Conservation (phyloP, 2,888 invertebrate species). For the Onthophagus sagittarius region DNA sequence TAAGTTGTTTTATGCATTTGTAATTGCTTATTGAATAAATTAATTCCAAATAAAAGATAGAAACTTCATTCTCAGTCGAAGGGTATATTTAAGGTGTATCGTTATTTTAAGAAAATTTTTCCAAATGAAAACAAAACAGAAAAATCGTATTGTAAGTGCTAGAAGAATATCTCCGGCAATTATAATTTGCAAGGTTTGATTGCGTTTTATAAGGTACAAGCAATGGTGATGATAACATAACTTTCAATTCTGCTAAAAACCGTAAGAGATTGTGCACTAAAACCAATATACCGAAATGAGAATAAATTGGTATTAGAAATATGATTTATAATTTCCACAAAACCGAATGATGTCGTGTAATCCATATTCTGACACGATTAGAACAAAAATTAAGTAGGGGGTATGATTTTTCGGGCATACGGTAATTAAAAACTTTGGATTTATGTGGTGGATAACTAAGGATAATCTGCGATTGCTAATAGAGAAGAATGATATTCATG, state of each 20-base stretch:
- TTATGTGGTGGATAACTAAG: neutral
- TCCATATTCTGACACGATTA: neutral
- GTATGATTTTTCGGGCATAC: neutral
- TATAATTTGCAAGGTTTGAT: neutral
- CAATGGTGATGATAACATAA: neutral
- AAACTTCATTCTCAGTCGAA: too few species aligned
- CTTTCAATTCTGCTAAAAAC: neutral
- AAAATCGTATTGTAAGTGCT: neutral
- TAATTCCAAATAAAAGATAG: too few species aligned
- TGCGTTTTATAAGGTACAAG: neutral
- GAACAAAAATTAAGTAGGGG: neutral
- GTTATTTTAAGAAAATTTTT: too few species aligned
- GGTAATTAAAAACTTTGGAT: neutral
- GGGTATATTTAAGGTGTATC: too few species aligned
- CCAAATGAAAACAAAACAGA: neutral
- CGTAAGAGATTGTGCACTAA: neutral
- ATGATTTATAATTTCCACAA: conserved; percentile 1
- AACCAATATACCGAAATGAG: neutral
- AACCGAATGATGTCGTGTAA: neutral
- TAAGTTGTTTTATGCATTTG: neutral
- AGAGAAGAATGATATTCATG: neutral
- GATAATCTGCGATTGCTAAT: neutral
- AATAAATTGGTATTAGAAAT: conserved; percentile 1
- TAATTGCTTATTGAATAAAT: neutral
- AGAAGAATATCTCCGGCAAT: neutral